Conservation (phyloP, 2,888 invertebrate genomes). For the Melipona bicolor region DNA sequence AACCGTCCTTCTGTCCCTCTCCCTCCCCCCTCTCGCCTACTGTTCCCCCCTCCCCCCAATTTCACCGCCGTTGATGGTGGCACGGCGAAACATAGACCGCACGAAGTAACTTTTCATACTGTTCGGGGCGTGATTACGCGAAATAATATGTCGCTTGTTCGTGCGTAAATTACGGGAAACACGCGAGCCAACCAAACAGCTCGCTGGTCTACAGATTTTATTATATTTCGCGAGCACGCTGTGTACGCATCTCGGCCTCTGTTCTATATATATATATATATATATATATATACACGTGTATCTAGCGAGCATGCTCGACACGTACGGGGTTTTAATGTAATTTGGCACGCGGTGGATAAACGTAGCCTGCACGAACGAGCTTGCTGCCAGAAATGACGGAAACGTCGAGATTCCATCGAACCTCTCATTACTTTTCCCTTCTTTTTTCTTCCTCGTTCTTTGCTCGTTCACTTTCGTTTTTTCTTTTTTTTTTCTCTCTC, state of each 20-base stretch:
- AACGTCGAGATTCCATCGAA: constrained; percentile 21
- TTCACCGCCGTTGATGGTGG: neutral
- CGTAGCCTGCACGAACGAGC: neutral
- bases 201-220: constrained; percentile 5
- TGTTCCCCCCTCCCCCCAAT: too few relatives aligned
- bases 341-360: constrained; percentile 40
- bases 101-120: constrained; percentile 36
- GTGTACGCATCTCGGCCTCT: neutral
- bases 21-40: neutral
- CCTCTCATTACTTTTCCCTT: neutral
- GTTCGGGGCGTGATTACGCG: constrained; percentile 19
- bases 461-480: too few relatives aligned
- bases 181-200: neutral
- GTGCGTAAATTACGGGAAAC: constrained; percentile 35
- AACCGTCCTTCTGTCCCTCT: neutral
- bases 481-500: neutral
- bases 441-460: neutral
- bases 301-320: constrained; percentile 44
- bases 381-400: constrained; percentile 32
- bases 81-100: constrained; percentile 24
- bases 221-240: constrained; percentile 1
- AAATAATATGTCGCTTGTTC: constrained; percentile 32
- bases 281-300: too few relatives aligned
- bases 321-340: constrained; percentile 50
- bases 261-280: too few relatives aligned